Evolutionary conservation across 2,113 vertebrate genomes (phyloP), one percentile per base, ranked within the genome.

Genomic region (Rhizomys pruinosus): DNA sequence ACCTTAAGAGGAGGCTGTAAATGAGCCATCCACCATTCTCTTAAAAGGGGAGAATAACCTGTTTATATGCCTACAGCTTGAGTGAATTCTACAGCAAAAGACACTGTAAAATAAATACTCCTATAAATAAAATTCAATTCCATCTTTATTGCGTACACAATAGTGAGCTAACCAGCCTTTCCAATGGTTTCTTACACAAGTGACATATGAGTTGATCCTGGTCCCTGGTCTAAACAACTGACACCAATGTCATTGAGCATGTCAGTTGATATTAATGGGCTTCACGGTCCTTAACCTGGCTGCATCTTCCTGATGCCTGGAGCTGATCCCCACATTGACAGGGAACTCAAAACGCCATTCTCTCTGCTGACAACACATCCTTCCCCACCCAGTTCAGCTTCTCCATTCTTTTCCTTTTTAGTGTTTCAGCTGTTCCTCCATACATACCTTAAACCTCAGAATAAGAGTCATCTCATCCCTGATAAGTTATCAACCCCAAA

Each of bases 401-500:
- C 34, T n/a, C 81, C 8, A 78, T 11, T 42, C 69, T 84, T 91
- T 79, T 59, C 29, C 9, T 66, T 76, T 52, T 27, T 42, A 87
- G 39, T 13, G 34, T 73, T 55, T 78, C n/a, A 82, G 13, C 72
- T 27, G 47, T 81, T 71, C 19, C 82, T 47, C 52, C 55, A 73
- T 1, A 94, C 47, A 74, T 79, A 2, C 64, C 92, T 82, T 88
- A 95, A 96, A 96, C 22, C 52, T 78, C 93, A 90, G 84, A 89
- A 77, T 61, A 27, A 84, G 71, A 88, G 86, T 90, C 59, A 66
- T 87, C 84, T 91, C 84, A 71, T 96, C 81, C 74, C 64, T 84
- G 42, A 84, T 57, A 79, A 44, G 37, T 91, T 93, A 94, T 91
- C 92, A 95, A 88, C 93, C 66, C 86, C 57, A 93, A 96, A 93